Conservation (phyloP, 2,888 invertebrate genomes). For the Cerceris ruficornis region DNA sequence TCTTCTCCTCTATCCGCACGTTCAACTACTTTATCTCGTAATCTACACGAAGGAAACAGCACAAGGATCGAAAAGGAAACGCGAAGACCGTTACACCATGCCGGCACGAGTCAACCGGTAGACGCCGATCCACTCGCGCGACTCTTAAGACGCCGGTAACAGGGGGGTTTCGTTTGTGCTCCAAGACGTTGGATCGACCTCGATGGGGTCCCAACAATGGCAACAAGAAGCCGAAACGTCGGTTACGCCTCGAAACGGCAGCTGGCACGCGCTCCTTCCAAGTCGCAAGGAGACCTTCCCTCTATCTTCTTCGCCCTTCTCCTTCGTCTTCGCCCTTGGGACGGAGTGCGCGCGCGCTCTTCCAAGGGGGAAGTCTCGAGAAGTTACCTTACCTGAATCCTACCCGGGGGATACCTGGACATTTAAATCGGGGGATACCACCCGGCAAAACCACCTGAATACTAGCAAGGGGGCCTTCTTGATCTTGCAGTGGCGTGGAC, state of each 20-base stretch:
- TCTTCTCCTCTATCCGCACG: too few species aligned
- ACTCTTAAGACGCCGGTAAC: conserved; percentile 75
- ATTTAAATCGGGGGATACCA: conserved; percentile 78
- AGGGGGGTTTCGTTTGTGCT: conserved; percentile 63
- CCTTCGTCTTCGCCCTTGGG: conserved; percentile 49
- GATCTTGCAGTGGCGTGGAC: conserved; percentile 71
- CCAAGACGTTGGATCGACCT: conserved; percentile 75
- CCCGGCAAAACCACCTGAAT: conserved; percentile 79
- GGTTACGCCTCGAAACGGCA: conserved; percentile 80
- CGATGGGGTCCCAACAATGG: conserved; percentile 71
- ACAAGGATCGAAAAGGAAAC: conserved; percentile 21
- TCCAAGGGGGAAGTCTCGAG: conserved; percentile 62
- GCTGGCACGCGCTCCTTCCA: conserved; percentile 80
- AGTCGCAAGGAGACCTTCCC: conserved; percentile 65
- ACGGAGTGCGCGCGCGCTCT: conserved; percentile 10
- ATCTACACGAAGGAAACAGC: background rate
- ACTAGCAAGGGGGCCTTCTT: conserved; percentile 75
- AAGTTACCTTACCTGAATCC: conserved; percentile 70
- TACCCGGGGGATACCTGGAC: conserved; percentile 73
- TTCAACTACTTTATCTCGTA: too few species aligned
- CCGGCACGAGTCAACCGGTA: conserved; percentile 61
- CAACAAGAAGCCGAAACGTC: conserved; percentile 80
- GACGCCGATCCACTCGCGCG: conserved; percentile 38
- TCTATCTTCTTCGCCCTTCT: conserved; percentile 57
- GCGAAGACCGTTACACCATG: conserved; percentile 68